Conservation (phyloP, 2,113 vertebrate species). For the Lanius ludovicianus region DNA sequence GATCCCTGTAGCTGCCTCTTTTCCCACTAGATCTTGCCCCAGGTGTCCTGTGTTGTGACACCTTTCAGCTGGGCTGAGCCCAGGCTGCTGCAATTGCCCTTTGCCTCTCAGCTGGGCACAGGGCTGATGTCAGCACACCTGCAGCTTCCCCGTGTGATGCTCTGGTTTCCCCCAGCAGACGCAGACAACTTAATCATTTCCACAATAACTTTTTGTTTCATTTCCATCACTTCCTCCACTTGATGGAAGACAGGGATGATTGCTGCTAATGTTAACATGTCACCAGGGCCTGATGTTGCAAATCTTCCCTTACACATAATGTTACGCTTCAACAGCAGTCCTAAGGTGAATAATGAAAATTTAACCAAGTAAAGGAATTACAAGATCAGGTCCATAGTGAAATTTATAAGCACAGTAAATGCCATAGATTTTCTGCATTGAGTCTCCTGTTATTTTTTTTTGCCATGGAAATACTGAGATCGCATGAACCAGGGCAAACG, state of each 20-base stretch:
- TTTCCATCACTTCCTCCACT: background rate
- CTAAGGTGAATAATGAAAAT: slow-evolving; percentile 34
- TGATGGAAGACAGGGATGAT: slow-evolving; percentile 15
- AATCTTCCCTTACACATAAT: background rate
- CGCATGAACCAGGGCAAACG: background rate
- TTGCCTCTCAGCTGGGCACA: accelerated
- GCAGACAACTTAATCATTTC: accelerated
- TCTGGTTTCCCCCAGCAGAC: background rate
- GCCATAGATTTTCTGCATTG: background rate
- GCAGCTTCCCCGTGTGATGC: background rate
- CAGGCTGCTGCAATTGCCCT: background rate
- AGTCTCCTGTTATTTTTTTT: background rate
- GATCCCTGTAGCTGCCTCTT: background rate
- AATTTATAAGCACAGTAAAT: slow-evolving; percentile 39
- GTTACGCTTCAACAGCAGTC: background rate
- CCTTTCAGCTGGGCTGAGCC: background rate
- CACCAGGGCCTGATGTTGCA: background rate
- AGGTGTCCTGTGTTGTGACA: too few relatives aligned
- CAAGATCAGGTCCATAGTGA: background rate
- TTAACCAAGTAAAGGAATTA: slow-evolving; percentile 17
- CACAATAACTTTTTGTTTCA: background rate
- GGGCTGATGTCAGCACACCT: background rate
- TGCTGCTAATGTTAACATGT: background rate
- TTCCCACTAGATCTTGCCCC: background rate
- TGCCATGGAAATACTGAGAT: background rate